Percentiles rank a stretch among this genome's conserved stretches.
Evolutionary conservation across 2,113 vertebrate species (phyloP).

Genomic region (Hiodon alosoides): DNA sequence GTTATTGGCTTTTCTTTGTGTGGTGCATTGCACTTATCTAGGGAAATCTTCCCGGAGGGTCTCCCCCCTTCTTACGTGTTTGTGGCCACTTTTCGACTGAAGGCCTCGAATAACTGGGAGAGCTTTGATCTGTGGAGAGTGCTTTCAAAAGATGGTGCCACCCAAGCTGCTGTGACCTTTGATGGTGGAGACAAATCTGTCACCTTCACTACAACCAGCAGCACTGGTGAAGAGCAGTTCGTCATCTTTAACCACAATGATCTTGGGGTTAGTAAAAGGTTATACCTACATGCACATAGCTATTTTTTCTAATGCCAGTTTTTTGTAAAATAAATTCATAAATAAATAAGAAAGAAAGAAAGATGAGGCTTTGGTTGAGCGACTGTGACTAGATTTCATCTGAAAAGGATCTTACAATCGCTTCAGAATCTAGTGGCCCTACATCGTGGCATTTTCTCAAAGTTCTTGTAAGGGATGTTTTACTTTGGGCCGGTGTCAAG

Average conservation of each 20-base stretch:
- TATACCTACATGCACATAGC: background rate
- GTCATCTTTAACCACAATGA: slow-evolving; percentile 45
- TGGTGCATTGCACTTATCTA: slow-evolving; percentile 22
- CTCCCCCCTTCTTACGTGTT: slow-evolving; percentile 57
- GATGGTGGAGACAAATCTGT: slow-evolving; percentile 46
- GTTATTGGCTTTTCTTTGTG: background rate
- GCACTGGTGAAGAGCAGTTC: slow-evolving; percentile 35
- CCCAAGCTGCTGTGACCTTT: slow-evolving; percentile 50
- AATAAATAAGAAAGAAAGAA: too few relatives aligned
- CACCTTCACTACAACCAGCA: slow-evolving; percentile 43
- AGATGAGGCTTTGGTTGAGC: too few relatives aligned
- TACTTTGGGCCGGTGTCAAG: too few relatives aligned
- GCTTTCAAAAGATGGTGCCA: slow-evolving; percentile 39
- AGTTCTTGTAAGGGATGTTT: too few relatives aligned
- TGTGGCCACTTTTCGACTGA: slow-evolving; percentile 52
- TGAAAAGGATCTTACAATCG: too few relatives aligned
- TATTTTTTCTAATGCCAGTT: too few relatives aligned
- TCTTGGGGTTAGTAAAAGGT: slow-evolving; percentile 42
- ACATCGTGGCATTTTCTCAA: too few relatives aligned
- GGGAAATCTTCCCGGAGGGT: slow-evolving; percentile 55
- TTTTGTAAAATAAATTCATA: too few relatives aligned
- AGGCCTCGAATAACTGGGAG: slow-evolving; percentile 38
- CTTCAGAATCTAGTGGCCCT: too few relatives aligned
- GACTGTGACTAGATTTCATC: too few relatives aligned
- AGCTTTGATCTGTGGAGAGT: slow-evolving; percentile 51